Percentiles rank a stretch among this genome's conserved stretches.
These are phyloP conservation scores for Salvelinus sp. DNA, from an alignment of 2,113 vertebrate genomes.

Conservation along the genomic window DNA sequence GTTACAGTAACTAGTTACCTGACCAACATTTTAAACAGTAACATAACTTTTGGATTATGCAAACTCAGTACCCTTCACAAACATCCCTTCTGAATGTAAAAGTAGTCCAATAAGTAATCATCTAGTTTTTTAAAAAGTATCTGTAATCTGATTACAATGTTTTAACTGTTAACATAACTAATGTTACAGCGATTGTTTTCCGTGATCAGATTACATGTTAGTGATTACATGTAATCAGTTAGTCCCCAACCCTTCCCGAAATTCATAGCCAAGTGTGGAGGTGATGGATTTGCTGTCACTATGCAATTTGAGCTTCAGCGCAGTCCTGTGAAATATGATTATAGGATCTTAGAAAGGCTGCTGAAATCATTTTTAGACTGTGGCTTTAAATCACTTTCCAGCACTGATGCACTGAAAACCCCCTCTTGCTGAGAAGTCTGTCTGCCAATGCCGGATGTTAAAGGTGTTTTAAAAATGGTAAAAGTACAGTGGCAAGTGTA, in stretches of 20 bases:
- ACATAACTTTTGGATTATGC: no score
- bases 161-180: no score
- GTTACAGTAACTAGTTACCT: no score
- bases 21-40: no score
- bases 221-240: no score
- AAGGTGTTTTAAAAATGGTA: background rate
- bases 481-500: background rate
- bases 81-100: no score
- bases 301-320: background rate
- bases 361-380: slow-evolving; percentile 7
- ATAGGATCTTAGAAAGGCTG: slow-evolving; percentile 2
- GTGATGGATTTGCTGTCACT: slow-evolving; percentile 19
- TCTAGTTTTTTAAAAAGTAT: no score
- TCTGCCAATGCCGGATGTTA: background rate
- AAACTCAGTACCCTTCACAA: no score
- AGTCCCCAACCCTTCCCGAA: background rate
- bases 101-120: no score
- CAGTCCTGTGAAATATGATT: slow-evolving; percentile 27
- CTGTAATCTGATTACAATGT: no score
- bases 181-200: no score
- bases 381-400: slow-evolving; percentile 13
- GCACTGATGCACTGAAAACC: background rate
- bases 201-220: background rate
- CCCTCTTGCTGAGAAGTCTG: background rate
- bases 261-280: slow-evolving; percentile 8